Conservation (phyloP, 2,113 vertebrate genomes). For the Silurus asotus region DNA sequence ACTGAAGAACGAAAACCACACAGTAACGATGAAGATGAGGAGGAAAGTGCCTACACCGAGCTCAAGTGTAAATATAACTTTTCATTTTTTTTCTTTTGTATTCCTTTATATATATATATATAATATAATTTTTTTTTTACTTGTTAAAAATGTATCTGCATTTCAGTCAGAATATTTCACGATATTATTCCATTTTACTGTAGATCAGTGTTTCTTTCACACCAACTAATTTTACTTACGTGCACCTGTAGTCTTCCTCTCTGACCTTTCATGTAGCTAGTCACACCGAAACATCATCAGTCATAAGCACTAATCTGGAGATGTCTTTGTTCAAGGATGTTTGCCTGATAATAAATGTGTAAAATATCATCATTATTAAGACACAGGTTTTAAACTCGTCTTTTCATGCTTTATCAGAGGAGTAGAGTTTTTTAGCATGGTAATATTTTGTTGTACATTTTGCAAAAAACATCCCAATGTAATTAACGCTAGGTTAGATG, state of each 20-base stretch:
- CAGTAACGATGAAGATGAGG: slow-evolving; percentile 75
- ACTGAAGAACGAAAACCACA: slow-evolving; percentile 76
- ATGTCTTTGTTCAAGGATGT: background rate
- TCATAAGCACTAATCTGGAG: background rate
- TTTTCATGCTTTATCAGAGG: background rate
- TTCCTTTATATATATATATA: background rate
- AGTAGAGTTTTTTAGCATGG: background rate
- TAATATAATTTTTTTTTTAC: background rate
- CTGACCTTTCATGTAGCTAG: background rate
- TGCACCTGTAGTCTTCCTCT: background rate
- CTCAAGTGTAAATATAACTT: slow-evolving; percentile 7
- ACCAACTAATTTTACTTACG: background rate
- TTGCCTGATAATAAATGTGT: no score
- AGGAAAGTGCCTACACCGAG: slow-evolving; percentile 27
- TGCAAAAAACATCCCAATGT: background rate
- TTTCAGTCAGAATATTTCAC: background rate
- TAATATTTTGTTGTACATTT: background rate
- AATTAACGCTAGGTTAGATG: no score
- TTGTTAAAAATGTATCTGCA: background rate
- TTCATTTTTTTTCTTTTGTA: background rate
- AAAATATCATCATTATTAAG: background rate
- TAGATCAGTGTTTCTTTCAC: slow-evolving; percentile 6
- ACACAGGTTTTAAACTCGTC: background rate
- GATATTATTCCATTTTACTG: no score
- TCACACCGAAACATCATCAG: background rate